Percentiles rank a stretch among this genome's conserved stretches.
Conservation (phyloP, 2,113 vertebrate species). For the Salminus brasiliensis region DNA sequence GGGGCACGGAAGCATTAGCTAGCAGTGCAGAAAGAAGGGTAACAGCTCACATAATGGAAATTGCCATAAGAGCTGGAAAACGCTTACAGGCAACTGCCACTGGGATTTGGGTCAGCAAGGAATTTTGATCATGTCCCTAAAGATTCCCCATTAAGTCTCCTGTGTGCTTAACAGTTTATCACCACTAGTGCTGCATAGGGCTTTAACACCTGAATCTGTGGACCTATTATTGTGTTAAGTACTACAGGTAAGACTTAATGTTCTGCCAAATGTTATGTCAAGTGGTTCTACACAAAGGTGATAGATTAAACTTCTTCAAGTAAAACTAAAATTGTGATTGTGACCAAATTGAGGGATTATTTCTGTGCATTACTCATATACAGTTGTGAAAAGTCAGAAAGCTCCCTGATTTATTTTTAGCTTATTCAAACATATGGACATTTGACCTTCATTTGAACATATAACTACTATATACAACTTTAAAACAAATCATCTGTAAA, state of each 20-base stretch:
- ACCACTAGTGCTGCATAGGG: not conserved
- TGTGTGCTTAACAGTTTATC: slow-evolving; percentile 10
- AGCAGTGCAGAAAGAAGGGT: slow-evolving; percentile 19
- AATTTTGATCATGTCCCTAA: not conserved
- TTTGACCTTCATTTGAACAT: too few relatives aligned
- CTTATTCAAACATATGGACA: too few relatives aligned
- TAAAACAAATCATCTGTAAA: too few relatives aligned
- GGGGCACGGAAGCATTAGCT: slow-evolving; percentile 30
- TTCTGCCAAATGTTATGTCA: too few relatives aligned
- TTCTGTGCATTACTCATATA: too few relatives aligned
- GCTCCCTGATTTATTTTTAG: too few relatives aligned
- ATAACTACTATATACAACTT: too few relatives aligned
- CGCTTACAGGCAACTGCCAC: not conserved
- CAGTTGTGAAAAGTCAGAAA: too few relatives aligned
- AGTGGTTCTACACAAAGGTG: too few relatives aligned
- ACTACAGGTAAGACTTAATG: not conserved
- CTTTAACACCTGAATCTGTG: not conserved
- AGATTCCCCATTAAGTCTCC: not conserved
- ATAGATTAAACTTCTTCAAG: too few relatives aligned
- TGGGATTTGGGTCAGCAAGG: not conserved
- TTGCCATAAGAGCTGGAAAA: slow-evolving; percentile 18
- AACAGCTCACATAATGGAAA: slow-evolving; percentile 31
- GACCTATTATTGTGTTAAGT: not conserved
- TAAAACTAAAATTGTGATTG: too few relatives aligned
- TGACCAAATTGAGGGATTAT: too few relatives aligned